Conservation (phyloP, 2,888 invertebrate species). For the Lepetodrilus schrolli region DNA sequence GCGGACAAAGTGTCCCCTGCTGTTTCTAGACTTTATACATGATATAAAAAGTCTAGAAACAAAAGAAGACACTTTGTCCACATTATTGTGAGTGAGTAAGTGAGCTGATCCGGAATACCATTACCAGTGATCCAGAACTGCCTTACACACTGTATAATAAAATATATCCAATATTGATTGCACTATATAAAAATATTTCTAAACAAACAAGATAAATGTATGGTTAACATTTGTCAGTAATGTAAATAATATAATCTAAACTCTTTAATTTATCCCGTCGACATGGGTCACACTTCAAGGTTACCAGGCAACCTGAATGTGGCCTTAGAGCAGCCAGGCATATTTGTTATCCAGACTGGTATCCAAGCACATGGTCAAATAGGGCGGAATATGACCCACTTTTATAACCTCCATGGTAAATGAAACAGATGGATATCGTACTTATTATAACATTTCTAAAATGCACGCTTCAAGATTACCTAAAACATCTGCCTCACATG, state of each 20-base stretch:
- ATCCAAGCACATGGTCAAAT: constrained; percentile 29
- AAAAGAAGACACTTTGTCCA: no score
- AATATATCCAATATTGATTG: no score
- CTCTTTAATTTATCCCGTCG: neutral
- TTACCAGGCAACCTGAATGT: constrained; percentile 39
- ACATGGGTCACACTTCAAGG: constrained; percentile 31
- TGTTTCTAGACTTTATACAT: no score
- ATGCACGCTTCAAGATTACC: neutral
- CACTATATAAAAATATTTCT: no score
- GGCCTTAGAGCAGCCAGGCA: constrained; percentile 36
- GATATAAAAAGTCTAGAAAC: no score
- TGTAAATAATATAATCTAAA: neutral
- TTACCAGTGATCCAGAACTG: no score
- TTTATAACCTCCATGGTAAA: constrained; percentile 2
- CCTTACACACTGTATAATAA: no score
- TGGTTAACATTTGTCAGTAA: no score
- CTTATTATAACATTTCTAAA: neutral
- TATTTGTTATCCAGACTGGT: constrained; percentile 34
- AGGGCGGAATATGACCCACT: constrained; percentile 38
- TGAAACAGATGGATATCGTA: neutral
- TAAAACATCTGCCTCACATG: neutral
- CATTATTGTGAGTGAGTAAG: no score
- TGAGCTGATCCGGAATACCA: no score
- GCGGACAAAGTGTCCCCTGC: no score
- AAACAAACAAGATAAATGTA: no score